Conservation (phyloP, 2,888 invertebrate species). For the Eledone cirrhosa region DNA sequence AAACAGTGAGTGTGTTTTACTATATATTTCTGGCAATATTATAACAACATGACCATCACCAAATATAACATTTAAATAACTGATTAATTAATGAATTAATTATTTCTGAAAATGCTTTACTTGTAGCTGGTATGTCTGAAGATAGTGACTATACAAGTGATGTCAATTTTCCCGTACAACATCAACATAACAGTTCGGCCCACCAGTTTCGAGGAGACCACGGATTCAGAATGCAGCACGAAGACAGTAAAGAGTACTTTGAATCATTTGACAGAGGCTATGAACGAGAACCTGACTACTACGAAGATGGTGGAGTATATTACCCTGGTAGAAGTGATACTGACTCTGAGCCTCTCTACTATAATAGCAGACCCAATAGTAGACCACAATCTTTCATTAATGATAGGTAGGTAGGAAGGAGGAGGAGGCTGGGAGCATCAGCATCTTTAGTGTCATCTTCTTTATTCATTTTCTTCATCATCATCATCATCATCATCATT, state of each 20-base stretch:
- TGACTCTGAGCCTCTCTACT: constrained; percentile 74
- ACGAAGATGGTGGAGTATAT: constrained; percentile 39
- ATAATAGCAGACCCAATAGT: constrained; percentile 82
- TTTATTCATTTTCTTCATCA: too few relatives aligned
- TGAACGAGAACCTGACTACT: constrained; percentile 45
- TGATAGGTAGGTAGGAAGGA: constrained; percentile 51
- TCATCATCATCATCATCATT: too few relatives aligned
- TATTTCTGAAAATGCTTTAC: too few relatives aligned
- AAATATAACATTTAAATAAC: too few relatives aligned
- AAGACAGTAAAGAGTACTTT: constrained; percentile 60
- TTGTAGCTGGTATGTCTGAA: constrained; percentile 80
- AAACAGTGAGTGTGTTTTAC: too few relatives aligned
- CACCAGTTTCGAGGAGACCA: constrained; percentile 74
- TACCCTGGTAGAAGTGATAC: constrained; percentile 62
- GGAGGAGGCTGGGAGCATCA: too few relatives aligned
- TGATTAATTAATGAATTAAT: too few relatives aligned
- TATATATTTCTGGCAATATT: too few relatives aligned
- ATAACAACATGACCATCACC: too few relatives aligned
- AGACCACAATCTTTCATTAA: constrained; percentile 54
- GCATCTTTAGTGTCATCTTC: too few relatives aligned
- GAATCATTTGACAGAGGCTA: constrained; percentile 41
- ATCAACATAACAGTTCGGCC: constrained; percentile 88
- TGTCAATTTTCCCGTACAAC: constrained; percentile 82
- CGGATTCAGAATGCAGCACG: constrained; percentile 68
- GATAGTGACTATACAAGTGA: constrained; percentile 97